Conservation (phyloP, 2,797 vertebrate species). For the Danio kyathit region DNA sequence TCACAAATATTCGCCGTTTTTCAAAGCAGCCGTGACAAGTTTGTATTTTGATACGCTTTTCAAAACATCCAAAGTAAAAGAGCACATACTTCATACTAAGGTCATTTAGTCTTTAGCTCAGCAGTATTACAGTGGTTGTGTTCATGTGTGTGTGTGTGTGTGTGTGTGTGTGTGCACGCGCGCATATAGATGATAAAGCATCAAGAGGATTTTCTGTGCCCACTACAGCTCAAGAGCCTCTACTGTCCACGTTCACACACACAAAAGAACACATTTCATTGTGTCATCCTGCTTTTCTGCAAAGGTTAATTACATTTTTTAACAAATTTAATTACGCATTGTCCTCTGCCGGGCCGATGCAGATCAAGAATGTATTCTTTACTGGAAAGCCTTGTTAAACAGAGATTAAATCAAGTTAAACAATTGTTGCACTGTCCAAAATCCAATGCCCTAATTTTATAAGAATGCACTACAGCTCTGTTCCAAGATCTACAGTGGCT, state of each 20-base stretch:
- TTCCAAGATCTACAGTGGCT: not conserved
- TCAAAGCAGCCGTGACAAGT: not conserved
- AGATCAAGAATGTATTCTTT: slow-evolving; percentile 14
- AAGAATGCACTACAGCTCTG: not conserved
- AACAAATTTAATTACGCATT: not conserved
- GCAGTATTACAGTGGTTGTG: not conserved
- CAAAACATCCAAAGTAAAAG: not conserved
- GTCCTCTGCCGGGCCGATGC: slow-evolving; percentile 4
- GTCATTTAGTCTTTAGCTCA: not conserved
- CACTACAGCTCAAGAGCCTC: slow-evolving; percentile 3
- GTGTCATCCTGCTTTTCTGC: slow-evolving; percentile 15
- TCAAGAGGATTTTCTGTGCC: slow-evolving; percentile 23
- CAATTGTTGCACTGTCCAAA: not conserved
- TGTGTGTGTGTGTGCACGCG: no score
- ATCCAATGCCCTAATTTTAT: not conserved
- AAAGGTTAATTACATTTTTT: slow-evolving; percentile 27
- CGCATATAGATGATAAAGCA: not conserved
- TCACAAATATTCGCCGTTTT: not conserved
- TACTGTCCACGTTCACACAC: slow-evolving; percentile 12
- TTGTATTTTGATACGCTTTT: not conserved
- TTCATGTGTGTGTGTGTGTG: not conserved
- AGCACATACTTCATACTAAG: not conserved
- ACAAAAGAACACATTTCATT: slow-evolving; percentile 28
- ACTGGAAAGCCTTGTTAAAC: slow-evolving; percentile 1
- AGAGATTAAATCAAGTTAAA: slow-evolving; percentile 14